These are phyloP conservation scores for Conistra vaccinii DNA, from an alignment of 2,888 invertebrate species.

Conservation along the genomic window DNA sequence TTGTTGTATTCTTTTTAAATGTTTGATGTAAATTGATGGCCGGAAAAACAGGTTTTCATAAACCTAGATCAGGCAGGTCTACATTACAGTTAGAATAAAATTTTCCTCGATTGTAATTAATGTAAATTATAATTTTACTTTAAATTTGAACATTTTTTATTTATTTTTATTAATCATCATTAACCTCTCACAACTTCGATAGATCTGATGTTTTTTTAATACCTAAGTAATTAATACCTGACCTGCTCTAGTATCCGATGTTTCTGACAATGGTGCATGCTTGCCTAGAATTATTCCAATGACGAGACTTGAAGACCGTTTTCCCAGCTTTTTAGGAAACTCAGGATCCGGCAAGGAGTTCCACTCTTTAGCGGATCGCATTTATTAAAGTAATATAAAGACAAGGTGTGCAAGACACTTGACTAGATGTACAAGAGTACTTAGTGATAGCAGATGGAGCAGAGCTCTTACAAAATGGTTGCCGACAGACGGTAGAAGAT, in stretches of 20 bases:
- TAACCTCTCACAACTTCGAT: not conserved
- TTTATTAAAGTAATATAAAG: no score
- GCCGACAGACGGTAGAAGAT: not conserved
- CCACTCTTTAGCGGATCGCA: not conserved
- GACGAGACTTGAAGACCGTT: not conserved
- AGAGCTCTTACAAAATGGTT: not conserved
- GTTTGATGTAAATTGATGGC: no score
- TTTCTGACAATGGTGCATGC: not conserved
- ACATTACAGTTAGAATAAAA: no score
- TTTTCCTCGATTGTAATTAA: no score
- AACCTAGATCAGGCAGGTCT: no score
- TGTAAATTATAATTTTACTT: no score
- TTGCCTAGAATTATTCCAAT: not conserved
- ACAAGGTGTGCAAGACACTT: not conserved
- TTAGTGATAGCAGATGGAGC: not conserved
- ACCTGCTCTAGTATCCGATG: not conserved
- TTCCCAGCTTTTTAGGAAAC: not conserved
- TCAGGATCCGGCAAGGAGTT: not conserved
- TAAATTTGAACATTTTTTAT: no score
- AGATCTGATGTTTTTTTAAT: not conserved
- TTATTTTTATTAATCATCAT: no score
- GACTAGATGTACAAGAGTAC: no score
- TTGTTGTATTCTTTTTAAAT: no score
- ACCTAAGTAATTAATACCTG: not conserved
- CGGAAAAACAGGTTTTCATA: no score